Conservation (phyloP, 2,113 vertebrate species). For the Oryctolagus cuniculus region DNA sequence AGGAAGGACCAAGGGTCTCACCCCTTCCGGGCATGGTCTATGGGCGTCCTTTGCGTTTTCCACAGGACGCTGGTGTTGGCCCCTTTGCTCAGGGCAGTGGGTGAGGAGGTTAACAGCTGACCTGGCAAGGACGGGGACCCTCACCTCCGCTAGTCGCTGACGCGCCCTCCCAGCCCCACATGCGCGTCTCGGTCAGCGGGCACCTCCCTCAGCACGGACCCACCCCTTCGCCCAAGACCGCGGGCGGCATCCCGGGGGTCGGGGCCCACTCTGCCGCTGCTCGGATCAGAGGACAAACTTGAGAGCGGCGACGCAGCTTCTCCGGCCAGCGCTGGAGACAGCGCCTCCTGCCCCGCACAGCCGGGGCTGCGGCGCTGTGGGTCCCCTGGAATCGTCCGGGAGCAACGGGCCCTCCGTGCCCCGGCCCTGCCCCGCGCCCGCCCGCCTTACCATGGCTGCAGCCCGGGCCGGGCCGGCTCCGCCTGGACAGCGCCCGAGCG, state of each 20-base stretch:
- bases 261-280: background rate
- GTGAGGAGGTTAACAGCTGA: constrained; percentile 48
- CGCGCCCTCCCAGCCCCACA: background rate
- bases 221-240: constrained; percentile 48
- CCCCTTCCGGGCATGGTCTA: constrained; percentile 14
- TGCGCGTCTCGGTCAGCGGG: background rate
- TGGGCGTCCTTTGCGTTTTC: constrained; percentile 53
- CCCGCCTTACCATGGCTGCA: constrained; percentile 82
- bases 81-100: background rate
- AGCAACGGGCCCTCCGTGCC: constrained; percentile 26
- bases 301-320: constrained; percentile 18
- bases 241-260: constrained; percentile 27
- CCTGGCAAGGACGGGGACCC: constrained; percentile 24
- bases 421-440: background rate
- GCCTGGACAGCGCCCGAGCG: constrained; percentile 75
- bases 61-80: constrained; percentile 58
- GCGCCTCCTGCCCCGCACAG: constrained; percentile 50
- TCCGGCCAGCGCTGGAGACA: background rate
- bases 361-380: background rate
- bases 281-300: constrained; percentile 61
- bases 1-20: constrained; percentile 21
- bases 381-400: constrained; percentile 7
- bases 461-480: constrained; percentile 70
- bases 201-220: constrained; percentile 45
- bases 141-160: background rate